Percentiles rank a stretch among this genome's conserved stretches.
phyloP scores from a whole-genome alignment of 2,797 vertebrate species.

The Sparus aurata region DNA sequence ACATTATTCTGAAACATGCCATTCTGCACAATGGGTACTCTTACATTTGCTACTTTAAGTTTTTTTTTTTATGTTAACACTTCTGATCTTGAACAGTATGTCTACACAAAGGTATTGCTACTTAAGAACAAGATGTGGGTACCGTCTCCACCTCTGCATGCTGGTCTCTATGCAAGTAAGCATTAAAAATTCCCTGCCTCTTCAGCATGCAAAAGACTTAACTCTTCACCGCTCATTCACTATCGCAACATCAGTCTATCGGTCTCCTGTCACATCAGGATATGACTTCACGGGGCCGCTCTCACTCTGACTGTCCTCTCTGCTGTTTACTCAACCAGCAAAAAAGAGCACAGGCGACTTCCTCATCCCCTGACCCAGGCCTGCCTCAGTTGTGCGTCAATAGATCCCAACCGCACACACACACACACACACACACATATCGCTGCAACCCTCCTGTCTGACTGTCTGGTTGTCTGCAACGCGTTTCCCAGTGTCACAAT shows the following conservation, averaged over 20 bases:
- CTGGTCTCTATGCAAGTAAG: background rate
- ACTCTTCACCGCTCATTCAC: background rate
- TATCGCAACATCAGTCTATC: background rate
- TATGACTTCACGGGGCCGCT: conserved; percentile 54
- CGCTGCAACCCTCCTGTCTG: conserved; percentile 50
- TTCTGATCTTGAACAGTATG: too few relatives aligned
- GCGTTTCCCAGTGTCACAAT: conserved; percentile 57
- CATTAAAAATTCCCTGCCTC: background rate
- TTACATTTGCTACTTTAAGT: too few relatives aligned
- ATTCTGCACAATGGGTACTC: too few relatives aligned
- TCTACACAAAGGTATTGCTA: too few relatives aligned
- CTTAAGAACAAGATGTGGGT: too few relatives aligned
- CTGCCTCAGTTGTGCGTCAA: conserved; percentile 67
- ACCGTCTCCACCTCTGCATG: too few relatives aligned
- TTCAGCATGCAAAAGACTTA: background rate
- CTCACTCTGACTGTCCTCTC: conserved; percentile 66
- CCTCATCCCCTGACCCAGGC: conserved; percentile 72
- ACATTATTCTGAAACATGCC: too few relatives aligned
- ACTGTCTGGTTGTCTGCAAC: conserved; percentile 54
- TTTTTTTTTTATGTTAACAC: too few relatives aligned
- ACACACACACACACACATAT: conserved; percentile 10
- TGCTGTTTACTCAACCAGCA: conserved; percentile 73
- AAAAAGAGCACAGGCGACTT: conserved; percentile 72
- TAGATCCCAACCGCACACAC: conserved; percentile 35
- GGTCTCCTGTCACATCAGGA: conserved; percentile 33